A percentile compares a stretch with the other conserved stretches of the same genome.
Conservation (phyloP, 2,797 vertebrate genomes). For the Psittacula derbiana region DNA sequence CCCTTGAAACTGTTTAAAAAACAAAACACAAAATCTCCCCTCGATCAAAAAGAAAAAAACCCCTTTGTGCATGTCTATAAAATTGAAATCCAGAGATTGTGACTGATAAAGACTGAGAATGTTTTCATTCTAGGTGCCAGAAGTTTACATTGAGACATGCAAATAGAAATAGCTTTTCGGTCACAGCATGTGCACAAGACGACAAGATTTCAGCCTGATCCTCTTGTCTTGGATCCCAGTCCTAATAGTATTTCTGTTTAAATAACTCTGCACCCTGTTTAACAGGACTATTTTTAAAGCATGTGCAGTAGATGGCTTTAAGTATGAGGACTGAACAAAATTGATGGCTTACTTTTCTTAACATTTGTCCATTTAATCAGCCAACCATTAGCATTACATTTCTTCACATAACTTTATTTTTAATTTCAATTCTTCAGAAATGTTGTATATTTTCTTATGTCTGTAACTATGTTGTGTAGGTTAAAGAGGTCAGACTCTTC, state of each 20-base stretch:
- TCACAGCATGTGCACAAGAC: neutral
- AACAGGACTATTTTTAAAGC: neutral
- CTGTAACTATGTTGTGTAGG: neutral
- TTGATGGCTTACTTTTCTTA: neutral
- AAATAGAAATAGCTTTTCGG: conserved; percentile 15
- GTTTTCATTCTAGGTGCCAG: neutral
- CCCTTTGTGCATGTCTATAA: neutral
- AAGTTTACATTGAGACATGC: conserved; percentile 3
- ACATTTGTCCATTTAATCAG: neutral
- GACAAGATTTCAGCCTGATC: neutral
- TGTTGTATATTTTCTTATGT: neutral
- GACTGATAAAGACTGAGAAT: neutral
- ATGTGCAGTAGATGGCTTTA: neutral
- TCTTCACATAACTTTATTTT: neutral
- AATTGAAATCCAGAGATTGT: conserved; percentile 23
- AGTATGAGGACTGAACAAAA: neutral
- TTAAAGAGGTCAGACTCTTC: neutral
- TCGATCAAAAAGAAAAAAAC: neutral
- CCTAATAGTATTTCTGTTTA: neutral
- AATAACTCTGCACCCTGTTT: neutral
- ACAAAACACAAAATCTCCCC: neutral
- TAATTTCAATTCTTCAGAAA: neutral
- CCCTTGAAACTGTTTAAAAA: neutral
- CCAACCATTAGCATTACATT: neutral
- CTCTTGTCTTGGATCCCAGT: neutral